Percentiles rank a stretch among this genome's conserved stretches.
Evolutionary conservation across 2,888 invertebrate genomes (phyloP).

Genomic region (Xylota segnis): DNA sequence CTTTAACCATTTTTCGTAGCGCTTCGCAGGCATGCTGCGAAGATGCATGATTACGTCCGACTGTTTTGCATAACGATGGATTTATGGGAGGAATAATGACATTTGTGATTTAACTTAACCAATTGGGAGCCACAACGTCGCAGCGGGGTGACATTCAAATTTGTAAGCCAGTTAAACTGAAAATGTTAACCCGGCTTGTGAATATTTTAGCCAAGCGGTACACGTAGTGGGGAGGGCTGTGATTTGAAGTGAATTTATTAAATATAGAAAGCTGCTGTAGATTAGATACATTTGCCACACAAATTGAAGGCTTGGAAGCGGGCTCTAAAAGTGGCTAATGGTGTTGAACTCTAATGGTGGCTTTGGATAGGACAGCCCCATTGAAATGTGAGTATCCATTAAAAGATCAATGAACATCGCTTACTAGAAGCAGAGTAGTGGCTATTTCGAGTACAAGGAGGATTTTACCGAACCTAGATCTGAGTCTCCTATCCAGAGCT

Average conservation of each 20-base stretch:
- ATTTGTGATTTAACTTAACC: constrained; percentile 44
- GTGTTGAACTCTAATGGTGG: too few species aligned
- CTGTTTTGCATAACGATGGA: constrained; percentile 66
- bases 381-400: too few species aligned
- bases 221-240: background rate
- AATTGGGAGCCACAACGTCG: background rate
- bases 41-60: constrained; percentile 50
- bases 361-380: too few species aligned
- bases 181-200: background rate
- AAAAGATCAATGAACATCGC: too few species aligned
- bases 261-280: background rate
- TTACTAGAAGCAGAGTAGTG: too few species aligned
- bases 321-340: too few species aligned
- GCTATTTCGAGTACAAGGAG: too few species aligned
- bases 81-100: constrained; percentile 47
- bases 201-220: constrained; percentile 9
- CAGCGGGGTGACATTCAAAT: constrained; percentile 7
- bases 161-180: constrained; percentile 9
- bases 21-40: constrained; percentile 3
- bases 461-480: too few species aligned
- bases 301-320: background rate
- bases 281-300: background rate
- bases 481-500: too few species aligned
- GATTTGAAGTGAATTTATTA: background rate
- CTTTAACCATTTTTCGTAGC: constrained; percentile 45